Conservation (phyloP, 2,113 vertebrate genomes). For the Strix aluco region DNA sequence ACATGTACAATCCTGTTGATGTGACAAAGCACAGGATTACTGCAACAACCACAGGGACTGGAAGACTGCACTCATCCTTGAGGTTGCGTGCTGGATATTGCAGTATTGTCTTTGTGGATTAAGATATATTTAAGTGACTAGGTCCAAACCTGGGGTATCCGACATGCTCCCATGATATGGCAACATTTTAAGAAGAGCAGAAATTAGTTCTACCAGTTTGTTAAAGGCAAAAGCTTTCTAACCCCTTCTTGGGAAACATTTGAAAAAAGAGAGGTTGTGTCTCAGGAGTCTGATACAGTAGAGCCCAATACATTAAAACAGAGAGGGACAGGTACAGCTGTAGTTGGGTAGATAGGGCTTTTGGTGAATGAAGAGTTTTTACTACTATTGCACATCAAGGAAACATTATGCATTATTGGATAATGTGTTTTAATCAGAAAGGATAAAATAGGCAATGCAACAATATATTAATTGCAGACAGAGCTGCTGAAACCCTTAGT, state of each 20-base stretch:
- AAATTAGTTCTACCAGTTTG: neutral
- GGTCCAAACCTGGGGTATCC: neutral
- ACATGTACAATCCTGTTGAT: neutral
- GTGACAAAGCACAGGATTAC: neutral
- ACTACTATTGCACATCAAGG: neutral
- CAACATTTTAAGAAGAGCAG: neutral
- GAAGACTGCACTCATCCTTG: neutral
- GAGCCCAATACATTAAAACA: neutral
- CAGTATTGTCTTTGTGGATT: neutral
- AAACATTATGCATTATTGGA: neutral
- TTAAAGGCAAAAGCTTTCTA: neutral
- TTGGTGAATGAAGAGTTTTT: neutral
- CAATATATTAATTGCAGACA: neutral
- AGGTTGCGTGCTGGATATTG: neutral
- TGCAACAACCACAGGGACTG: neutral
- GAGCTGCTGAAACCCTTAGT: neutral
- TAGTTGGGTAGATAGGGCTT: neutral
- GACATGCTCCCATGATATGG: neutral
- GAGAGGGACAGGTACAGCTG: neutral
- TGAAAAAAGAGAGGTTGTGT: neutral
- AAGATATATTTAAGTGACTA: neutral
- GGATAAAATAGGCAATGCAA: neutral
- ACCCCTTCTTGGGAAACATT: neutral
- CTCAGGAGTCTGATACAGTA: neutral
- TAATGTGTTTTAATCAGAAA: neutral